Conservation (phyloP, 2,888 invertebrate species). For the Athripsodes cinereus region DNA sequence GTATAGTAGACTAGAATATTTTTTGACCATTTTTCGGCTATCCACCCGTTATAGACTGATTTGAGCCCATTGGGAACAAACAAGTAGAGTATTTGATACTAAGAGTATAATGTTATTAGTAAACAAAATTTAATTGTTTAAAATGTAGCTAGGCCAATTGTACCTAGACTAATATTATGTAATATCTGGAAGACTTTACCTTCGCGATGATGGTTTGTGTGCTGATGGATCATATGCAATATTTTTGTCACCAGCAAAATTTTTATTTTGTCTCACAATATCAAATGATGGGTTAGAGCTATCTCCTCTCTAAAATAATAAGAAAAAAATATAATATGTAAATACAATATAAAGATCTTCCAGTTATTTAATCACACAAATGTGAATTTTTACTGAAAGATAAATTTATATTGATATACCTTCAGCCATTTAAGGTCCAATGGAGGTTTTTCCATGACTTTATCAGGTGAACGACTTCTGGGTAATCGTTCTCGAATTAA, state of each 20-base stretch:
- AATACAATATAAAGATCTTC: not conserved
- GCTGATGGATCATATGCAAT: not conserved
- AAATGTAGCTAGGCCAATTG: no score
- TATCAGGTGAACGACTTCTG: constrained; percentile 13
- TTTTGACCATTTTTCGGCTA: no score
- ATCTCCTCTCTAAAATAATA: not conserved
- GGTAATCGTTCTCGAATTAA: constrained; percentile 36
- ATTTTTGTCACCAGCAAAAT: not conserved
- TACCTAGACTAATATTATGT: no score
- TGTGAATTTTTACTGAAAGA: not conserved
- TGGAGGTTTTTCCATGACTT: constrained; percentile 6
- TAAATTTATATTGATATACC: no score
- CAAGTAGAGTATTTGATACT: no score
- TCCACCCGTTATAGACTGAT: no score
- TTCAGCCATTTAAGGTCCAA: constrained; percentile 18
- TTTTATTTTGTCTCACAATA: not conserved
- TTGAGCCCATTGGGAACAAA: no score
- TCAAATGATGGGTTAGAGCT: not conserved
- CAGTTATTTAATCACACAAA: not conserved
- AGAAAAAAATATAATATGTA: not conserved
- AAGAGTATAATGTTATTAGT: no score
- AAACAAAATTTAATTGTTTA: no score
- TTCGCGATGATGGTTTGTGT: constrained; percentile 19
- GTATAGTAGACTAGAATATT: no score
- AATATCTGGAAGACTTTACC: no score